These are phyloP conservation scores for Indri indri DNA, from an alignment of 2,113 vertebrate species.

Conservation along the genomic window DNA sequence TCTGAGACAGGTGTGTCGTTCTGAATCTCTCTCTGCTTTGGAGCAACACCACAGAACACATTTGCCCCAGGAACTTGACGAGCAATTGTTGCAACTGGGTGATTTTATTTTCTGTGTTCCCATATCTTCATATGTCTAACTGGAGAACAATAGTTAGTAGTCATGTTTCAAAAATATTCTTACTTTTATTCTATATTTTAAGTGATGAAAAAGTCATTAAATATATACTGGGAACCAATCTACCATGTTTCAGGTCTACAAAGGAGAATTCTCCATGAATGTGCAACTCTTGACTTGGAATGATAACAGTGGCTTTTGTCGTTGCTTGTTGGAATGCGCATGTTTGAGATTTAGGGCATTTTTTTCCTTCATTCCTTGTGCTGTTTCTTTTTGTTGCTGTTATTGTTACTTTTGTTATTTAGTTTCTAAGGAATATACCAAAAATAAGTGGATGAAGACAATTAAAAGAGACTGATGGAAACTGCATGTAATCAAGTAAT, in stretches of 20 bases:
- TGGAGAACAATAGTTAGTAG: too few relatives aligned
- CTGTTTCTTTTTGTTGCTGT: neutral
- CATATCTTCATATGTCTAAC: fast-evolving
- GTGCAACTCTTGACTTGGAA: neutral
- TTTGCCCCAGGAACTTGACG: neutral
- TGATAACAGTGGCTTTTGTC: neutral
- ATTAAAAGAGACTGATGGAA: neutral
- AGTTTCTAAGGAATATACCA: neutral
- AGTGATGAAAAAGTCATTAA: neutral
- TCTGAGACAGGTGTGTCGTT: fast-evolving
- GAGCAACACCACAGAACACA: too few relatives aligned
- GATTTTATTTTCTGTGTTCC: neutral
- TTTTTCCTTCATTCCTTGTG: neutral
- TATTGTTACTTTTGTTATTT: neutral
- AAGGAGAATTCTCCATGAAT: neutral
- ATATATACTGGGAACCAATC: too few relatives aligned
- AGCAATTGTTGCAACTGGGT: fast-evolving
- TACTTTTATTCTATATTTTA: neutral
- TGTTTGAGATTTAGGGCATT: neutral
- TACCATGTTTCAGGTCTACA: fast-evolving
- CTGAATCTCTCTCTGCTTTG: too few relatives aligned
- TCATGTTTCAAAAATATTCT: neutral
- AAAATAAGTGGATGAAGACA: neutral
- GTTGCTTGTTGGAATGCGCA: neutral
- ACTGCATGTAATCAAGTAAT: too few relatives aligned